Evolutionary conservation across 53 echinoderm and acorn worm species (phyloP).

Genomic region (Patiria pectinifera): DNA sequence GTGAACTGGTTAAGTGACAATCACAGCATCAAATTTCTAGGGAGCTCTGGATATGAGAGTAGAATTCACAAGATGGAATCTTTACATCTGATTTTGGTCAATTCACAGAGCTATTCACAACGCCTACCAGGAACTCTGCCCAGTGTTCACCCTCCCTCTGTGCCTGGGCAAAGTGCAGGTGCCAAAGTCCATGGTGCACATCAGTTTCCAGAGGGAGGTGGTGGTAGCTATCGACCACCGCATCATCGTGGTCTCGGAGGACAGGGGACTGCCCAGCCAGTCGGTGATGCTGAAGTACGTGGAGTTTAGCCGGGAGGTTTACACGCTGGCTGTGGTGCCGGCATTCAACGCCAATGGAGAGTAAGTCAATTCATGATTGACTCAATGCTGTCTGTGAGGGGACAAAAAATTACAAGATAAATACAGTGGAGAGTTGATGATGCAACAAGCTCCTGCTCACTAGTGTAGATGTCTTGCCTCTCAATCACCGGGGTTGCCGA

Average conservation of each 20-base stretch:
- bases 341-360: constrained; percentile 37
- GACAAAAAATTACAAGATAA: too few species aligned
- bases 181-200: constrained; percentile 73
- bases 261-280: constrained; percentile 69
- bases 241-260: constrained; percentile 74
- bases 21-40: too few species aligned
- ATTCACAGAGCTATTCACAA: constrained; percentile 51
- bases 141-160: constrained; percentile 72
- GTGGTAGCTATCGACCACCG: constrained; percentile 80
- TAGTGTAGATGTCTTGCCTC: too few species aligned
- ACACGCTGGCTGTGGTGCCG: constrained; percentile 76
- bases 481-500: too few species aligned
- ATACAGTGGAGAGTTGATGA: too few species aligned
- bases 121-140: constrained; percentile 70
- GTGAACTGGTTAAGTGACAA: too few species aligned
- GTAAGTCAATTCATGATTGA: constrained; percentile 19
- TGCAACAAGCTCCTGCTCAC: too few species aligned
- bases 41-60: background rate
- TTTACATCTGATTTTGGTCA: background rate
- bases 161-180: constrained; percentile 74
- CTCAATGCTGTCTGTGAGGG: background rate
- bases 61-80: background rate
- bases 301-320: constrained; percentile 74
- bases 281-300: constrained; percentile 79
- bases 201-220: constrained; percentile 74